Evolutionary conservation across 2,888 invertebrate genomes (phyloP).

Genomic region (Hedya salicella): DNA sequence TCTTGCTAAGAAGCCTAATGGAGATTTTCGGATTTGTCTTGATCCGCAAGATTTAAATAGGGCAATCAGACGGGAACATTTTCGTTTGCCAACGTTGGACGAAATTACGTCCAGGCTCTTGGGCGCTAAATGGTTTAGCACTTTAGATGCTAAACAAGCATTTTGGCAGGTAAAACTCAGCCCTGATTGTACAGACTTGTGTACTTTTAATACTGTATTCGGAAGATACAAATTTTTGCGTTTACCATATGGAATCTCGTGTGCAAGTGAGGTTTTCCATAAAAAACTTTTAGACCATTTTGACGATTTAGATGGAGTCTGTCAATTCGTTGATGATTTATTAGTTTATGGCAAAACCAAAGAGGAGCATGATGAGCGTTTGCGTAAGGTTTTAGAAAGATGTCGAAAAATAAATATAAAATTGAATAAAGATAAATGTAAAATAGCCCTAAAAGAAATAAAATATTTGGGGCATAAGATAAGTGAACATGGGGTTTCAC

Average conservation of each 20-base stretch:
- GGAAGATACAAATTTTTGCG: background rate
- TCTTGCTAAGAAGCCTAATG: too few relatives aligned
- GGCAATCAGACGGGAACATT: background rate
- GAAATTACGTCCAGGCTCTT: background rate
- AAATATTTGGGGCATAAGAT: too few relatives aligned
- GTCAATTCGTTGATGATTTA: background rate
- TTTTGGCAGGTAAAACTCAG: conserved; percentile 2
- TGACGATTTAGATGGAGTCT: background rate
- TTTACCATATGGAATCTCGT: background rate
- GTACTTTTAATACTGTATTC: background rate
- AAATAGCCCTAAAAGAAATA: too few relatives aligned
- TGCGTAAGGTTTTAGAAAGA: background rate
- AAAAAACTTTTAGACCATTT: conserved; percentile 3
- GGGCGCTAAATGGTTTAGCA: conserved; percentile 2
- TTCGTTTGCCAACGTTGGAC: background rate
- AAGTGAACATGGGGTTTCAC: too few relatives aligned
- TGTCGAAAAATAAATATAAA: conserved; percentile 8
- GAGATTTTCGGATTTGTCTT: background rate
- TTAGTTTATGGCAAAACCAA: background rate
- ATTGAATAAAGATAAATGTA: too few relatives aligned
- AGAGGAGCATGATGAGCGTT: conserved; percentile 1
- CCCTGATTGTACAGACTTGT: too few relatives aligned
- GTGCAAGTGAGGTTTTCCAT: background rate
- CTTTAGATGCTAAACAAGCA: background rate
- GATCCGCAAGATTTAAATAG: background rate